These are phyloP conservation scores for Pararge aegeria DNA, from an alignment of 1,140 invertebrate genomes.

Conservation along the genomic window DNA sequence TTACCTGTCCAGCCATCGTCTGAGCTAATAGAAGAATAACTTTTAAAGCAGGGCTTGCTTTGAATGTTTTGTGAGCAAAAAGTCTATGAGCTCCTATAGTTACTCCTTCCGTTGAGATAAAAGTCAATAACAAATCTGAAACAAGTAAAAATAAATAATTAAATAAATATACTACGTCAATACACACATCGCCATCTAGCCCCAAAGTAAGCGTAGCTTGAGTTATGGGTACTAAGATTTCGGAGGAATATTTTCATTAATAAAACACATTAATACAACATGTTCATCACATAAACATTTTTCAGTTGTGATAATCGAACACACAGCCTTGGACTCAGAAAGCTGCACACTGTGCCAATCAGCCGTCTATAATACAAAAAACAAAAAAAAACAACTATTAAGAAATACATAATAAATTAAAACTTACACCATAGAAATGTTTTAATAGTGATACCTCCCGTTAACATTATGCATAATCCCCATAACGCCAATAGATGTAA, in stretches of 20 bases:
- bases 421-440: constrained; percentile 66
- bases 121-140: constrained; percentile 50
- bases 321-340: too few species aligned
- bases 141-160: constrained; percentile 1
- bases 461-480: constrained; percentile 50
- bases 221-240: too few species aligned
- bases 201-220: too few species aligned
- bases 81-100: constrained; percentile 80
- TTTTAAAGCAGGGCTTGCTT: constrained; percentile 69
- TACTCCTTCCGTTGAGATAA: constrained; percentile 62
- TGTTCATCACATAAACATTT: too few species aligned
- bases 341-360: too few species aligned
- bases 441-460: constrained; percentile 38
- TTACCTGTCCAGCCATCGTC: constrained; percentile 80
- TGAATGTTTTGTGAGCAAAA: constrained; percentile 80
- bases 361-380: constrained; percentile 1
- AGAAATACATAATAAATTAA: constrained; percentile 6
- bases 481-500: constrained; percentile 70
- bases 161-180: background rate
- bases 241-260: too few species aligned
- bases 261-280: too few species aligned
- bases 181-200: background rate
- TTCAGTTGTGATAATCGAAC: too few species aligned
- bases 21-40: constrained; percentile 69
- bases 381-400: too few species aligned